Evolutionary conservation across 2,113 vertebrate species (phyloP).

Genomic region (Albula glossodonta): DNA sequence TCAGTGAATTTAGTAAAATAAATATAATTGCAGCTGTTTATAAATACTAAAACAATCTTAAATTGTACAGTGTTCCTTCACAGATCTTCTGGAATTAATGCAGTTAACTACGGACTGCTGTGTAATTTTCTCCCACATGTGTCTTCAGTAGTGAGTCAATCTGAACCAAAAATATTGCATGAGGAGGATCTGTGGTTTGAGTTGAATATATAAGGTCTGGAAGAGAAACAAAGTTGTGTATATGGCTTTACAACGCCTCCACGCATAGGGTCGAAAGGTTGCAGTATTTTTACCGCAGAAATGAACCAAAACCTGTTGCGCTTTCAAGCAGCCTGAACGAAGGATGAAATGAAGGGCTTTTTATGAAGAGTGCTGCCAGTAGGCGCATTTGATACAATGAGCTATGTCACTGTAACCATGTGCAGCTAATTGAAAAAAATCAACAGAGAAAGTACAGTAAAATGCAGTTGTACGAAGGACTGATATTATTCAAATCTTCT

Average conservation of each 20-base stretch:
- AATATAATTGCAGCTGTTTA: conserved; percentile 63
- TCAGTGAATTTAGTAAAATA: conserved; percentile 58
- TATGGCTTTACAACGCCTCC: not conserved
- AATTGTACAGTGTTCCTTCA: conserved; percentile 13
- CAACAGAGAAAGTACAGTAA: not conserved
- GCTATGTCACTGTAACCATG: not conserved
- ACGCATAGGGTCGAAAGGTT: not conserved
- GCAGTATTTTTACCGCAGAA: not conserved
- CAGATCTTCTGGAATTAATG: conserved; percentile 1
- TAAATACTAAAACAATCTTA: conserved; percentile 58
- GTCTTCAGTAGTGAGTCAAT: conserved; percentile 48
- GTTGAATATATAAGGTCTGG: conserved; percentile 65
- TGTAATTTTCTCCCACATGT: conserved; percentile 38
- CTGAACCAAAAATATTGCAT: conserved; percentile 53
- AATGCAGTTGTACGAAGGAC: not conserved
- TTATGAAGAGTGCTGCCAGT: not conserved
- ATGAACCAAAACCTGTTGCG: not conserved
- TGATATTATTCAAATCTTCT: not conserved
- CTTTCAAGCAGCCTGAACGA: not conserved
- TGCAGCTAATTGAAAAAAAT: not conserved
- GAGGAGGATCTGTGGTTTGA: conserved; percentile 64
- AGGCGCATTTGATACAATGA: not conserved
- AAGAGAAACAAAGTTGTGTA: conserved; percentile 53
- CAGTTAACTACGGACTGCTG: conserved; percentile 32
- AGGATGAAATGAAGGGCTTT: not conserved